A percentile compares a stretch with the other conserved stretches of the same genome.
Evolutionary conservation across 2,113 vertebrate genomes (phyloP).

Genomic region (Gymnorhina tibicen): DNA sequence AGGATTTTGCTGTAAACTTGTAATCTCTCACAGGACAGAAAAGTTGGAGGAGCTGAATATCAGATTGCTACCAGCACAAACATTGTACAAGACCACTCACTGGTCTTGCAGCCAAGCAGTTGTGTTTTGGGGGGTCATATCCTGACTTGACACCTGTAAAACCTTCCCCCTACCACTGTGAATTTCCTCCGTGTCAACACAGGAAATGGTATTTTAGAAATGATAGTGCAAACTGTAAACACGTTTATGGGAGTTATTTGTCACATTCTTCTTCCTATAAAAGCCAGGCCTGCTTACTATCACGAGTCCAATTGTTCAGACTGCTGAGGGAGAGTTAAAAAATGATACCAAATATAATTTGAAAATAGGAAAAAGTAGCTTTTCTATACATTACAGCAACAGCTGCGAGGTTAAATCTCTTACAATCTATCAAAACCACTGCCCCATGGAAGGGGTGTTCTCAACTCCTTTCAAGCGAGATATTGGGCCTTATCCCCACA

Average conservation of each 20-base stretch:
- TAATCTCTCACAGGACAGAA: constrained; percentile 1
- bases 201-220: neutral
- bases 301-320: neutral
- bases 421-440: neutral
- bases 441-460: neutral
- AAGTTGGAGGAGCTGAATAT: neutral
- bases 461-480: neutral
- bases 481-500: neutral
- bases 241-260: neutral
- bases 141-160: neutral
- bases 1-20: constrained; percentile 25
- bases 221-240: constrained; percentile 6
- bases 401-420: constrained; percentile 10
- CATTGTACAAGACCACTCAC: neutral
- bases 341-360: neutral
- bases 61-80: neutral
- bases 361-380: constrained; percentile 16
- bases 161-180: neutral
- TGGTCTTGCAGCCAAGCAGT: neutral
- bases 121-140: neutral
- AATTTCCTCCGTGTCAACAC: neutral
- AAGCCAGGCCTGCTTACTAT: constrained; percentile 3
- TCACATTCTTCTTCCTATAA: constrained; percentile 20
- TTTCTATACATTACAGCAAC: neutral
- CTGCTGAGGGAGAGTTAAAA: constrained; percentile 4